Evolutionary conservation across 2,113 vertebrate genomes (phyloP).

Genomic region (Aythya baeri): DNA sequence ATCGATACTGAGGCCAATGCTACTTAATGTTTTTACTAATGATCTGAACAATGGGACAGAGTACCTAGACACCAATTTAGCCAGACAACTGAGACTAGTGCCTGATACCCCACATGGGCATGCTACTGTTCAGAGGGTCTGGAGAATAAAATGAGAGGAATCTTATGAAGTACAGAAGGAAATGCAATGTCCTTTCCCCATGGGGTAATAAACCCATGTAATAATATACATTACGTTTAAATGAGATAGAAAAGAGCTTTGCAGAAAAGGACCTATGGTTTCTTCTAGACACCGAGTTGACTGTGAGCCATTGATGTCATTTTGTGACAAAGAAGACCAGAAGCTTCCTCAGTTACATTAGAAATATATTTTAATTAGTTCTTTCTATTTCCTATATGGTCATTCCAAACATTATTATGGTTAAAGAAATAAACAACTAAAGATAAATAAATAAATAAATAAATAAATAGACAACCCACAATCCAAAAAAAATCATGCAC

Average conservation of each 20-base stretch:
- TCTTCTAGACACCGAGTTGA: background rate
- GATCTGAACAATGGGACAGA: background rate
- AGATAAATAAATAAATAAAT: background rate
- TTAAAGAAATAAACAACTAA: background rate
- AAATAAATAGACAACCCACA: background rate
- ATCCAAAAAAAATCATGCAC: background rate
- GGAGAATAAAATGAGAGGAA: background rate
- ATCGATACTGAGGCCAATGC: background rate
- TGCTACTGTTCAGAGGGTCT: background rate
- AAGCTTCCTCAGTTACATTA: background rate
- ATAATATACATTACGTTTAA: background rate
- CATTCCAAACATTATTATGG: background rate
- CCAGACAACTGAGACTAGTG: background rate
- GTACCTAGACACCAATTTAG: background rate
- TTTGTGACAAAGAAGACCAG: background rate
- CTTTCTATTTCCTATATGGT: background rate
- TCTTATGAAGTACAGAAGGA: background rate
- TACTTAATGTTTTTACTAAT: background rate
- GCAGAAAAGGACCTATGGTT: background rate
- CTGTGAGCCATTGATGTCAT: background rate
- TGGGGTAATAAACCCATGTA: background rate
- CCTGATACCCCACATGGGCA: background rate
- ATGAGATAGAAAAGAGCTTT: background rate
- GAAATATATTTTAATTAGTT: background rate
- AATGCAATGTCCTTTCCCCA: background rate